A percentile compares a stretch with the other conserved stretches of the same genome.
Evolutionary conservation across 2,888 invertebrate species (phyloP).

Genomic region (Mongoloraphidia duomilia): DNA sequence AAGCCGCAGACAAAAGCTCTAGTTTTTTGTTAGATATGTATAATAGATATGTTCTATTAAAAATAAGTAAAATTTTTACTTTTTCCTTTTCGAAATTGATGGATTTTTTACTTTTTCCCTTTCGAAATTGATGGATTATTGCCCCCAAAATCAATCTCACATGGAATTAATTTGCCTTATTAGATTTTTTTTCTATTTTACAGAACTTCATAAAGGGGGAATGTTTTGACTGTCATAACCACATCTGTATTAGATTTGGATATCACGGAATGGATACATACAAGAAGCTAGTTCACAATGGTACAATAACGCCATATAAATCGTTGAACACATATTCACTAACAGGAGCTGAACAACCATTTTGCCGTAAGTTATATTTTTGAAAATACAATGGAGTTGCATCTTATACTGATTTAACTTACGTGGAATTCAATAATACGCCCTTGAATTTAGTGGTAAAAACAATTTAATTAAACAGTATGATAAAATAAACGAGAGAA

Average conservation of each 20-base stretch:
- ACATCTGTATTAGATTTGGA: conserved; percentile 56
- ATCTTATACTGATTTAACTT: too few relatives aligned
- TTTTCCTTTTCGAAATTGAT: too few relatives aligned
- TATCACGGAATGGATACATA: conserved; percentile 43
- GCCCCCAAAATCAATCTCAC: not conserved
- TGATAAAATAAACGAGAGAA: too few relatives aligned
- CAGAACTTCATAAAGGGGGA: conserved; percentile 53
- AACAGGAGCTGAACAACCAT: conserved; percentile 55
- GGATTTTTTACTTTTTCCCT: too few relatives aligned
- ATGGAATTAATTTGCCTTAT: not conserved
- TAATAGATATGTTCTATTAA: too few relatives aligned
- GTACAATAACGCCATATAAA: conserved; percentile 32
- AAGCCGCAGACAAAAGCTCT: too few relatives aligned
- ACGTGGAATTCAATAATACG: too few relatives aligned
- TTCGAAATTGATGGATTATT: too few relatives aligned
- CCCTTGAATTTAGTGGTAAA: too few relatives aligned
- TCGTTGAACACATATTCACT: conserved; percentile 53
- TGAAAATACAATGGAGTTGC: conserved; percentile 1
- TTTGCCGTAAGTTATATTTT: conserved; percentile 51
- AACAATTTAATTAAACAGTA: too few relatives aligned
- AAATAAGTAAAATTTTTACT: too few relatives aligned
- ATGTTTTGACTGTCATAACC: conserved; percentile 53
- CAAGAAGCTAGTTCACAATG: conserved; percentile 30
- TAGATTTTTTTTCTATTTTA: not conserved
- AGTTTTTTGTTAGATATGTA: too few relatives aligned